Evolutionary conservation across 2,113 vertebrate genomes (phyloP).

Genomic region (Muntiacus muntjak): DNA sequence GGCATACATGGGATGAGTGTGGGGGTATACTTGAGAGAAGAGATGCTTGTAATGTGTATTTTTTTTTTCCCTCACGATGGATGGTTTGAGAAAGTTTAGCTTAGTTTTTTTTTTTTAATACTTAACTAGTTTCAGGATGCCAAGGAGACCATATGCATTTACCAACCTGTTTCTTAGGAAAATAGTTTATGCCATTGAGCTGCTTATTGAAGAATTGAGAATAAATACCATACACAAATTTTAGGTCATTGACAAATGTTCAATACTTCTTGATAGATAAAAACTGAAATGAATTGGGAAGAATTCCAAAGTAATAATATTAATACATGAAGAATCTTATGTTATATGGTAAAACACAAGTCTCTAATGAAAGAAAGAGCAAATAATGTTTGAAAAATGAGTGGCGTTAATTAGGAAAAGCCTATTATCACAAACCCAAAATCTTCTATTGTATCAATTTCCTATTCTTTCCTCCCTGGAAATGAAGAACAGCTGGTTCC

Average conservation of each 20-base stretch:
- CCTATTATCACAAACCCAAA: not conserved
- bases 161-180: not conserved
- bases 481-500: conserved; percentile 50
- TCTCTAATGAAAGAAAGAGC: not conserved
- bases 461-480: conserved; percentile 16
- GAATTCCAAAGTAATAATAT: not conserved
- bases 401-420: conserved; percentile 5
- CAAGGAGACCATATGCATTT: not conserved
- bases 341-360: not conserved
- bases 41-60: not conserved
- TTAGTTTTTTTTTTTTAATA: not conserved
- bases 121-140: not conserved
- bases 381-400: not conserved
- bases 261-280: not conserved
- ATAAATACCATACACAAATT: not conserved
- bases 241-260: not conserved
- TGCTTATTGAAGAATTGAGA: not conserved
- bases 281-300: not conserved
- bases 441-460: conserved; percentile 29
- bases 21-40: not conserved
- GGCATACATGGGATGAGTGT: not conserved
- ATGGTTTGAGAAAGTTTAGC: not conserved
- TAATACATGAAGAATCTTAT: not conserved
- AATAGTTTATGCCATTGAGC: not conserved
- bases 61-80: not conserved